These are phyloP conservation scores for Falcaria lacertinaria DNA, from an alignment of 2,888 invertebrate genomes.

Conservation along the genomic window DNA sequence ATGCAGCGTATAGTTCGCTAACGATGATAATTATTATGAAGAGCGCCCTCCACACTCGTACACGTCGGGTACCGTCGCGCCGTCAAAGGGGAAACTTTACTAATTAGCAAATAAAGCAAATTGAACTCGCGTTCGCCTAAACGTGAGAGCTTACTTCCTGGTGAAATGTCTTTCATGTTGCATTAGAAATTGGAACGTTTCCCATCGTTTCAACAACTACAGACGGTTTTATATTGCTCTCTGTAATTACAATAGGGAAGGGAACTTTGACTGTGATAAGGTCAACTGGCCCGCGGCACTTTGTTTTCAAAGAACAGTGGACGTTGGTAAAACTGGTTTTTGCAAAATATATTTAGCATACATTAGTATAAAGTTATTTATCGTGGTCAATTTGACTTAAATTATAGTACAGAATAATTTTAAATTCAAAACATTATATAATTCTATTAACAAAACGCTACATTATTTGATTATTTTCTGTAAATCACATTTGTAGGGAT, in stretches of 20 bases:
- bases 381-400: too few species aligned
- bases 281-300: background rate
- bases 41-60: conserved; percentile 31
- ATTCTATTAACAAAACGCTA: too few species aligned
- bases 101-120: conserved; percentile 71
- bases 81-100: conserved; percentile 62
- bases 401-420: too few species aligned
- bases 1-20: conserved; percentile 29
- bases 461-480: too few species aligned
- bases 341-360: too few species aligned
- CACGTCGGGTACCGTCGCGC: conserved; percentile 24
- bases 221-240: background rate
- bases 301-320: background rate
- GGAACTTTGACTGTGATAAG: background rate
- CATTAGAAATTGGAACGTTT: conserved; percentile 26
- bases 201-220: background rate
- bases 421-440: too few species aligned
- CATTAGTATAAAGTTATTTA: too few species aligned
- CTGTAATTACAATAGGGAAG: background rate
- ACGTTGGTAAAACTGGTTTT: background rate
- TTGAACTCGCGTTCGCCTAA: conserved; percentile 51
- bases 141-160: conserved; percentile 42
- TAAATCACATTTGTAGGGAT: too few species aligned
- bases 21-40: conserved; percentile 55
- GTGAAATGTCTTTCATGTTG: conserved; percentile 35